Evolutionary conservation across 2,888 invertebrate genomes (phyloP), one percentile per base, ranked within the genome.

Genomic region (Eupithecia centaureata): DNA sequence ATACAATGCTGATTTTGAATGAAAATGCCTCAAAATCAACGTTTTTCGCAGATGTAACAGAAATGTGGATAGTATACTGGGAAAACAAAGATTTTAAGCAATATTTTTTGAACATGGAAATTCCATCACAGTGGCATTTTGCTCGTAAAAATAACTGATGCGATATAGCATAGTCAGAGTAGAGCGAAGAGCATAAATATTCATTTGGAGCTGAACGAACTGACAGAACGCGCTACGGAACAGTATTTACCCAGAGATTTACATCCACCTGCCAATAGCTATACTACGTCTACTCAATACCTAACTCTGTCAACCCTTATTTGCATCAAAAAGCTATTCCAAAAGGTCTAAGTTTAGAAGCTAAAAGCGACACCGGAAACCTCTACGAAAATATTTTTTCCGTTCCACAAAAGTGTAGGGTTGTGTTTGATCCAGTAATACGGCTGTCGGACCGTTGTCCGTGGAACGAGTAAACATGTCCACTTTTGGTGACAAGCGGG

Each of bases 171-270:
- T 2, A 8, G 15, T n/a, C 54, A n/a, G 15, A 22, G 52, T 15
- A 13, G 18, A 51, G 12, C 52, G 28, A 18, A 42, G 42, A 42
- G 52, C 54, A 54, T 54, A 30, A 54, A 54, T 54, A 54, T 54
- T 54, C 28, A 54, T 54, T 54, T 54, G 10, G 22, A 52, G 52
- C 27, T 13, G 7, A n/a, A 28, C 28, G 15, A 30, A 10, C 54
- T 15, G n/a, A n/a, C 5, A 7, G n/a, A 38, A n/a, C 38, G 38
- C 18, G 18, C 18, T 10, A 18, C 18, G 18, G 10, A 42, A 18
- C 18, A 18, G 18, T 18, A n/a, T n/a, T n/a, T n/a, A 3, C 42
- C 18, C 18, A 42, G 18, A 5, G 18, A 8, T 42, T 42, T 42
- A 8, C 8, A 42, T 38, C 5, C 18, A 18, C 18, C 42, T 42